phyloP scores from a whole-genome alignment of 1,140 invertebrate genomes.

The Pseudomyrmex cubaensis region DNA sequence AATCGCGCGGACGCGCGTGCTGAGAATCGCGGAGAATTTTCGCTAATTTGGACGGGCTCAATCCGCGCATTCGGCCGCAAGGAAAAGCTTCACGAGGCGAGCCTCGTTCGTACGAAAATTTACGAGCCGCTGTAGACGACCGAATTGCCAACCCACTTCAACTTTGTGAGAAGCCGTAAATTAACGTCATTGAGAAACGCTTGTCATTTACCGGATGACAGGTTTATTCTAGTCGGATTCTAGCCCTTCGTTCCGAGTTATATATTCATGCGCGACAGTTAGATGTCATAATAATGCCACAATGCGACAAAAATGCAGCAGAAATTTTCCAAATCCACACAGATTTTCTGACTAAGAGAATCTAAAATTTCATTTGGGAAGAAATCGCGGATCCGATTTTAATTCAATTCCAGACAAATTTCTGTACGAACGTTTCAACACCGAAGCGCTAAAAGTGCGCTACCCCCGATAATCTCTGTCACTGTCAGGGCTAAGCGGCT shows the following conservation, averaged over 20 bases:
- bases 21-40: slow-evolving; percentile 24
- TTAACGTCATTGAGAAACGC: slow-evolving; percentile 38
- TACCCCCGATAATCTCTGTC: background rate
- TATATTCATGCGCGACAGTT: background rate
- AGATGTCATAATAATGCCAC: background rate
- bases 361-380: background rate
- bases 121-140: slow-evolving; percentile 25
- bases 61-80: slow-evolving; percentile 19
- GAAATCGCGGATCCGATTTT: too few species aligned
- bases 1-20: slow-evolving; percentile 18
- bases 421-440: background rate
- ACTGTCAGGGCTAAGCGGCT: background rate
- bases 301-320: background rate
- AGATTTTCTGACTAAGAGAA: background rate
- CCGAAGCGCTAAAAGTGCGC: background rate
- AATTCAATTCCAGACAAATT: too few species aligned
- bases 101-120: slow-evolving; percentile 22
- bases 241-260: background rate
- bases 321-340: background rate
- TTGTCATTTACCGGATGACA: slow-evolving; percentile 51
- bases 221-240: slow-evolving; percentile 36
- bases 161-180: slow-evolving; percentile 50
- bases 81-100: background rate
- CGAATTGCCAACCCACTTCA: slow-evolving; percentile 24
- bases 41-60: slow-evolving; percentile 34